Evolutionary conservation across 1,140 invertebrate species (phyloP).

Genomic region (Caenorhabditis latens): DNA sequence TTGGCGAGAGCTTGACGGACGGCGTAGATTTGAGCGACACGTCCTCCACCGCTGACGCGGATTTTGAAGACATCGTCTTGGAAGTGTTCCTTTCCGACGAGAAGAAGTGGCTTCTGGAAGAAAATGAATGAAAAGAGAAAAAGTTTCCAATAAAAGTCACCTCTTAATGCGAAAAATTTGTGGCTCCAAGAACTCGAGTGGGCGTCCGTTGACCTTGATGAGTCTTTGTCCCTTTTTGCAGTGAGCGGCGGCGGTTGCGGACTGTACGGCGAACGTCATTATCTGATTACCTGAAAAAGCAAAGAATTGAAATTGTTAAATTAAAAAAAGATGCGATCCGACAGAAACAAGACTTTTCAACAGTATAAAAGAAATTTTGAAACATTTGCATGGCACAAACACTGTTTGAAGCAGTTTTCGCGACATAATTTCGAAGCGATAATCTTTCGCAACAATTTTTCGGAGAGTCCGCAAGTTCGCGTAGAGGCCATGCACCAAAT

Average conservation of each 20-base stretch:
- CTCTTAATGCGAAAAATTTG: constrained; percentile 94
- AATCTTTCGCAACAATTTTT: no score
- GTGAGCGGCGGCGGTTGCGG: constrained; percentile 96
- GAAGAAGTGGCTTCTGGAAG: constrained; percentile 87
- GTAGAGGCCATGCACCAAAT: no score
- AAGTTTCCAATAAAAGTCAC: not conserved
- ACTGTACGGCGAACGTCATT: constrained; percentile 82
- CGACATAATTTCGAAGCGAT: no score
- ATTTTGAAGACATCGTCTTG: constrained; percentile 93
- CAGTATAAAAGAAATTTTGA: no score
- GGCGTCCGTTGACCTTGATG: constrained; percentile 94
- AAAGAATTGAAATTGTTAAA: no score
- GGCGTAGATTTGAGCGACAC: constrained; percentile 87
- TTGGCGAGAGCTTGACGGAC: constrained; percentile 98
- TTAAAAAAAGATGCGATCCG: no score
- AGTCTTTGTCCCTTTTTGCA: constrained; percentile 94
- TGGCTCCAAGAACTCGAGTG: constrained; percentile 93
- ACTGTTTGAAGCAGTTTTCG: no score
- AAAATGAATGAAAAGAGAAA: no score
- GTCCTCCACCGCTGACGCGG: constrained; percentile 96
- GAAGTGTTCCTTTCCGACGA: constrained; percentile 94
- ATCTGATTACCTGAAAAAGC: not conserved
- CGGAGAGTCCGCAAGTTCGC: no score
- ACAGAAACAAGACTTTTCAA: no score
- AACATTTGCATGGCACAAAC: no score